Conservation (phyloP, 1,140 invertebrate species). For the Drosophila varians region DNA sequence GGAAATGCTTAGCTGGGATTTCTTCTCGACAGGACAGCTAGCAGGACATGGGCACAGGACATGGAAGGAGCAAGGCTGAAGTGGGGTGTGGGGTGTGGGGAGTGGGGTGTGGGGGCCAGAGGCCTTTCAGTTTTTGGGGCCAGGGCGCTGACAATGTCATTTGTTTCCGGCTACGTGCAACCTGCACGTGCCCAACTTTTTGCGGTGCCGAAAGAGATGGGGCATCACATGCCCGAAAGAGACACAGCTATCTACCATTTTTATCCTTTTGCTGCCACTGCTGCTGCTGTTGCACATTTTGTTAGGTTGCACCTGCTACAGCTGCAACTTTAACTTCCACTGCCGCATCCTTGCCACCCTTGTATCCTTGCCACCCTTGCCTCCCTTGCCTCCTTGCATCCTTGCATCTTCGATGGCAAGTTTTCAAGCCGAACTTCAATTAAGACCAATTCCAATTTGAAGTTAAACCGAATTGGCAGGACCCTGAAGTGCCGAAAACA, state of each 20-base stretch:
- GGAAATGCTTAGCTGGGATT: slow-evolving; percentile 78
- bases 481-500: not conserved
- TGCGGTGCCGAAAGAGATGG: slow-evolving; percentile 7
- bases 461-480: slow-evolving; percentile 41
- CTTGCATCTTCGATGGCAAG: slow-evolving; percentile 23
- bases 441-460: slow-evolving; percentile 49
- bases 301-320: slow-evolving; percentile 39
- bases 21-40: slow-evolving; percentile 39
- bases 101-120: slow-evolving; percentile 1
- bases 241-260: not conserved
- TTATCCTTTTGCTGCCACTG: not conserved
- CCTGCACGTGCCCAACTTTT: slow-evolving; percentile 55
- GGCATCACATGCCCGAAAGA: not conserved
- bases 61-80: not conserved
- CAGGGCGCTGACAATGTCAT: slow-evolving; percentile 76
- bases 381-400: too few relatives aligned
- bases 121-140: slow-evolving; percentile 27
- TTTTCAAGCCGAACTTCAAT: slow-evolving; percentile 55
- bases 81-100: slow-evolving; percentile 1
- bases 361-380: too few relatives aligned
- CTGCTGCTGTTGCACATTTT: not conserved
- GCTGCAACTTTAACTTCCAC: slow-evolving; percentile 27
- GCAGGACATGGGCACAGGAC: slow-evolving; percentile 3
- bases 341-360: slow-evolving; percentile 22
- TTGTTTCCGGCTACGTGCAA: slow-evolving; percentile 77